phyloP scores from a whole-genome alignment of 1,140 invertebrate genomes.

The Batillaria attramentaria region DNA sequence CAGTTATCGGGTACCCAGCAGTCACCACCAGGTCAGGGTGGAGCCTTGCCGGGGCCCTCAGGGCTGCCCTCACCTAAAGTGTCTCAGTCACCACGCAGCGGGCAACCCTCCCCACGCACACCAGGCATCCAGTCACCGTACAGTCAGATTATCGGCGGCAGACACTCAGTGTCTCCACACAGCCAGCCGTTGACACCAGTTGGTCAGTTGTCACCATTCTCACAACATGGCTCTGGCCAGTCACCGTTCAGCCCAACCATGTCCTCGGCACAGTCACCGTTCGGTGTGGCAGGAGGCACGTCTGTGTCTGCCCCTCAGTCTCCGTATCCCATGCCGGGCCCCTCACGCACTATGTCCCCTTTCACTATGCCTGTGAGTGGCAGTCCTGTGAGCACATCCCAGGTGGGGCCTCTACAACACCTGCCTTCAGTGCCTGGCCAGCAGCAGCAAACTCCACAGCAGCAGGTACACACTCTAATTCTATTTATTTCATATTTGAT shows the following conservation, averaged over 20 bases:
- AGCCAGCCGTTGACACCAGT: conserved; percentile 48
- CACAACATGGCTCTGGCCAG: conserved; percentile 48
- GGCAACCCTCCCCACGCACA: conserved; percentile 62
- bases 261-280: conserved; percentile 45
- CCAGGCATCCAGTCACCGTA: conserved; percentile 58
- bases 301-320: conserved; percentile 39
- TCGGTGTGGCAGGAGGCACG: conserved; percentile 11
- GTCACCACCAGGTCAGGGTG: conserved; percentile 36
- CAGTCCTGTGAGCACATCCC: conserved; percentile 45
- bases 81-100: conserved; percentile 58
- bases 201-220: conserved; percentile 59
- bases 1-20: conserved; percentile 40
- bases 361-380: conserved; percentile 36
- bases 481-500: too few relatives aligned
- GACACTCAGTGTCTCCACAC: conserved; percentile 43
- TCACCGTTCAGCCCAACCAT: conserved; percentile 53
- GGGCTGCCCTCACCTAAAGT: conserved; percentile 59
- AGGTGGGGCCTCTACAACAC: conserved; percentile 24
- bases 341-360: conserved; percentile 23
- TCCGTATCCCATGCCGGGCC: conserved; percentile 35
- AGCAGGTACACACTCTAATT: too few relatives aligned
- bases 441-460: not conserved
- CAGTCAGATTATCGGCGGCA: conserved; percentile 41
- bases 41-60: conserved; percentile 26
- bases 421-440: not conserved